Conservation (phyloP, 2,113 vertebrate genomes). For the Melanotaenia duboulayi region DNA sequence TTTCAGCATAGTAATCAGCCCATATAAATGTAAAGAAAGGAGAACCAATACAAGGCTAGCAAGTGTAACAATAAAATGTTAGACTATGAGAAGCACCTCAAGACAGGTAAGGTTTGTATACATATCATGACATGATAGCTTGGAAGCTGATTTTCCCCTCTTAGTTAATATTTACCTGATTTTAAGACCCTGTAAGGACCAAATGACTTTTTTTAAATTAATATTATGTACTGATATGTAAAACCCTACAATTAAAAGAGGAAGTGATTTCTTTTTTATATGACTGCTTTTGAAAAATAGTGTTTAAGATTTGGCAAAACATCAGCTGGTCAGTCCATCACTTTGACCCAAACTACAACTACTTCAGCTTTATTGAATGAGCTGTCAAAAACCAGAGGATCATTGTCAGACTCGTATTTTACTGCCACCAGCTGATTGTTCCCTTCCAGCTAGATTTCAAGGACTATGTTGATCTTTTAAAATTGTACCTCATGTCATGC, state of each 20-base stretch:
- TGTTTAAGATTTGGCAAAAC: too few species aligned
- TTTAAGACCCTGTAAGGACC: too few species aligned
- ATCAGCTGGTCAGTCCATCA: neutral
- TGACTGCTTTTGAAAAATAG: too few species aligned
- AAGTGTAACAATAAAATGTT: slow-evolving; percentile 16
- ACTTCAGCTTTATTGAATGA: neutral
- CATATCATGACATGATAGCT: neutral
- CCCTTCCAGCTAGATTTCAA: neutral
- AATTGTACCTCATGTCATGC: too few species aligned
- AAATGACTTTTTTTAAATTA: too few species aligned
- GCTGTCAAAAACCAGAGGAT: neutral
- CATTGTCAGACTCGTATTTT: neutral
- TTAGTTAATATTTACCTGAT: too few species aligned
- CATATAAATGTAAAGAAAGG: slow-evolving; percentile 58
- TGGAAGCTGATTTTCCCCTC: too few species aligned
- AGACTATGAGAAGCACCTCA: neutral
- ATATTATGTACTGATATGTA: too few species aligned
- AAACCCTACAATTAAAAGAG: too few species aligned
- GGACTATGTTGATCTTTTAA: neutral
- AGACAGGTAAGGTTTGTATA: neutral
- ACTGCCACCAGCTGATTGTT: neutral
- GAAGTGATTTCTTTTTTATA: too few species aligned
- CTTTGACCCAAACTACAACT: neutral
- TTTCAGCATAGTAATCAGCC: slow-evolving; percentile 55
- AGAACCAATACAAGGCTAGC: slow-evolving; percentile 15